A percentile compares a stretch with the other conserved stretches of the same genome.
Conservation (phyloP, 2,888 invertebrate species). For the Hirtodrosophila confusa region DNA sequence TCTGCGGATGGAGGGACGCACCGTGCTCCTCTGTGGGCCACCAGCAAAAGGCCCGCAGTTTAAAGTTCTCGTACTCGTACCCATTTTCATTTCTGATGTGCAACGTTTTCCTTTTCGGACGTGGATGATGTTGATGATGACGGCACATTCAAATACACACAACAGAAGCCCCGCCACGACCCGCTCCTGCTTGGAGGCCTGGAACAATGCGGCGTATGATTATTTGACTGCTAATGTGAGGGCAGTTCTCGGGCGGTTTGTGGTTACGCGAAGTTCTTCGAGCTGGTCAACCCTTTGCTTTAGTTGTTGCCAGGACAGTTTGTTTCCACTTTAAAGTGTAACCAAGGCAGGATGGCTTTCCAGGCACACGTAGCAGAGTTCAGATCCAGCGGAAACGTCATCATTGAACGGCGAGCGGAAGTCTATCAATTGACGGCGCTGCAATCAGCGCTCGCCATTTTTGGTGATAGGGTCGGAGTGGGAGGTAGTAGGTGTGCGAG, state of each 20-base stretch:
- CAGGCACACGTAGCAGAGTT: constrained; percentile 21
- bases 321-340: constrained; percentile 35
- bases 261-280: constrained; percentile 32
- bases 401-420: constrained; percentile 53
- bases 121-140: constrained; percentile 50
- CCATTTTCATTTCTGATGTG: constrained; percentile 39
- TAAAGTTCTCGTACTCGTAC: constrained; percentile 49
- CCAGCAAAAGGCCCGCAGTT: constrained; percentile 62
- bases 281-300: constrained; percentile 19
- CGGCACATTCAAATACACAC: constrained; percentile 52
- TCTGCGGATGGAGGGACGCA: constrained; percentile 34
- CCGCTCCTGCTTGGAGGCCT: constrained; percentile 2
- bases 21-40: constrained; percentile 16
- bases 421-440: constrained; percentile 52
- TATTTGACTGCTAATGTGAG: constrained; percentile 64
- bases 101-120: constrained; percentile 45
- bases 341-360: constrained; percentile 20
- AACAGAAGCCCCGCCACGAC: constrained; percentile 29
- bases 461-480: neutral
- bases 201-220: constrained; percentile 76
- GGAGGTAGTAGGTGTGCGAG: neutral
- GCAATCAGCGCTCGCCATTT: constrained; percentile 52
- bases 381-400: constrained; percentile 30
- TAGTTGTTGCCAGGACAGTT: neutral
- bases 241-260: constrained; percentile 44